Evolutionary conservation across 2,797 vertebrate genomes (phyloP).

Genomic region (Arctocebus calabarensis): DNA sequence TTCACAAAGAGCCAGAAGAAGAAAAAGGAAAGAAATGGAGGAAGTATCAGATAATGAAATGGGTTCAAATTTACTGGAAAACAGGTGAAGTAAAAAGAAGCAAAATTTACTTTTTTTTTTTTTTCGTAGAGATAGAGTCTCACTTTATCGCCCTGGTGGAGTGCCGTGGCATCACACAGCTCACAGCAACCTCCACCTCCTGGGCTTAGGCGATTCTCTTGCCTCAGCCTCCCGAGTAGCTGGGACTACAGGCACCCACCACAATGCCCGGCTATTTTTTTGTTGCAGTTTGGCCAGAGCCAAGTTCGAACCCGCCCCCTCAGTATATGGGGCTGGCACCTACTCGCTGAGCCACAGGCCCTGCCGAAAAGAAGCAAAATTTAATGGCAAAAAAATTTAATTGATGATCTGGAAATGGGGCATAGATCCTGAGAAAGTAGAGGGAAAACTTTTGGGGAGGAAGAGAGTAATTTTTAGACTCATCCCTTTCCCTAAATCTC

Average conservation of each 20-base stretch:
- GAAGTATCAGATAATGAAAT: conserved; percentile 55
- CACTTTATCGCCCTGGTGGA: too few relatives aligned
- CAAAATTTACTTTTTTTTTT: background rate
- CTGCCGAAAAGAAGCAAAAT: background rate
- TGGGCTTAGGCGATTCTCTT: too few relatives aligned
- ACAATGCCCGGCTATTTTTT: too few relatives aligned
- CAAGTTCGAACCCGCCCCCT: too few relatives aligned
- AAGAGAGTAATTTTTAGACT: background rate
- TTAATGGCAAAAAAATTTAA: conserved; percentile 42
- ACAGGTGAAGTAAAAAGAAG: conserved; percentile 40
- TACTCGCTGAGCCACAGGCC: too few relatives aligned
- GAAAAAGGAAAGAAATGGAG: background rate
- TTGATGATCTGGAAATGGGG: background rate
- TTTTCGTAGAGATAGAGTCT: too few relatives aligned
- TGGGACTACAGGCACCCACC: too few relatives aligned
- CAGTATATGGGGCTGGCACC: too few relatives aligned
- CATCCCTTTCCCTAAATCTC: background rate
- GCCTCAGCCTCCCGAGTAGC: too few relatives aligned
- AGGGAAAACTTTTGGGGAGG: background rate
- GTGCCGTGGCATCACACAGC: too few relatives aligned
- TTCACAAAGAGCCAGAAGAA: conserved; percentile 56
- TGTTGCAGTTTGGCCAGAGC: too few relatives aligned
- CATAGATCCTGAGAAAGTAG: background rate
- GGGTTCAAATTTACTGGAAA: conserved; percentile 45
- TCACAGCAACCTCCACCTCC: too few relatives aligned